Evolutionary conservation across 2,797 vertebrate species (phyloP).

Genomic region (Pelochelys cantorii): DNA sequence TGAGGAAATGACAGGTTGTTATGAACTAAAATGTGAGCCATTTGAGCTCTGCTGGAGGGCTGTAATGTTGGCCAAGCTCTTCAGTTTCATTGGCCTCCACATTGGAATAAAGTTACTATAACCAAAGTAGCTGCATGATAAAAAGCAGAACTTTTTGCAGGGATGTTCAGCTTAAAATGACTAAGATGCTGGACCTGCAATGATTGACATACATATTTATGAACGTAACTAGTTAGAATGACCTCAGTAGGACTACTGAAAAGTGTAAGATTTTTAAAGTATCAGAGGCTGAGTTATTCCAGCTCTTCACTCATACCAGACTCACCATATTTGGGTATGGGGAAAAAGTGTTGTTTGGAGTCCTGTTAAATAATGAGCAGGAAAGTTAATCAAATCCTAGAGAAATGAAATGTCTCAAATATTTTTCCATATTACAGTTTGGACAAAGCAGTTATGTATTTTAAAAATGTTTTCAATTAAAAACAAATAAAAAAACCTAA

Average conservation of each 20-base stretch:
- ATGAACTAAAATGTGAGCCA: neutral
- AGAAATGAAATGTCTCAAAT: neutral
- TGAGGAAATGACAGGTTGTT: neutral
- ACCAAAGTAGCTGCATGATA: neutral
- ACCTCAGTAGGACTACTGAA: neutral
- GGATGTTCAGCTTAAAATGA: neutral
- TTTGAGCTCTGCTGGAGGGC: neutral
- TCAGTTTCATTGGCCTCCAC: neutral
- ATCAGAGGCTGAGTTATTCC: neutral
- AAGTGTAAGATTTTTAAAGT: constrained; percentile 12
- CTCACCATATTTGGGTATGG: neutral
- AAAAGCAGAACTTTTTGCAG: neutral
- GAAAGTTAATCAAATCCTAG: constrained; percentile 16
- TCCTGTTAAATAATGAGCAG: neutral
- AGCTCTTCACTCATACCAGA: neutral
- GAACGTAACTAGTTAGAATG: neutral
- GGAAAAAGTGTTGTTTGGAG: neutral
- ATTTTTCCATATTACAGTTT: neutral
- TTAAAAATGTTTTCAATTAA: neutral
- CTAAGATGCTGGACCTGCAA: neutral
- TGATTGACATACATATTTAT: neutral
- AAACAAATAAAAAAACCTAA: neutral
- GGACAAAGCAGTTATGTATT: neutral
- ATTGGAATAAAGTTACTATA: neutral
- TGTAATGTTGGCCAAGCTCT: neutral